Percentiles rank a stretch among this genome's conserved stretches.
These are phyloP conservation scores for Acanthisitta chloris DNA, from an alignment of 2,113 vertebrate species.

Conservation along the genomic window DNA sequence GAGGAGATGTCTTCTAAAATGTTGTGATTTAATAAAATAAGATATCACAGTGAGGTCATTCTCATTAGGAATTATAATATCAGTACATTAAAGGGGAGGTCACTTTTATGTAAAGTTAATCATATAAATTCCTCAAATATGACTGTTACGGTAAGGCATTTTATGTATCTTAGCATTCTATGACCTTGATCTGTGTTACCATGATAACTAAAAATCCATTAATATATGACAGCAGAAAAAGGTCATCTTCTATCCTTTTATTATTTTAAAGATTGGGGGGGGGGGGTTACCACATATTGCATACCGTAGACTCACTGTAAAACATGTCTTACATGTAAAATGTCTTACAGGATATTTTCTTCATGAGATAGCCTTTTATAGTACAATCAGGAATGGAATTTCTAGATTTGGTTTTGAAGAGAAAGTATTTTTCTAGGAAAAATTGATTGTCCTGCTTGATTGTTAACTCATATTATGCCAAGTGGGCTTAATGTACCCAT, in stretches of 20 bases:
- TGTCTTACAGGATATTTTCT: background rate
- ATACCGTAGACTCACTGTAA: background rate
- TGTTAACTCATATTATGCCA: background rate
- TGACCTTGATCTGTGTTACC: conserved; percentile 22
- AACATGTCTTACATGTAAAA: background rate
- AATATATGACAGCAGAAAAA: background rate
- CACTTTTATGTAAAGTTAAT: conserved; percentile 10
- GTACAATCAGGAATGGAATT: background rate
- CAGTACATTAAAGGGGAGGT: conserved; percentile 13
- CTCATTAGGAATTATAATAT: background rate
- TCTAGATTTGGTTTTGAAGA: background rate
- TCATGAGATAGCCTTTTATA: background rate
- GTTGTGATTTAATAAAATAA: conserved; percentile 4
- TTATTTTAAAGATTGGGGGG: background rate
- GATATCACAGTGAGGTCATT: conserved; percentile 11
- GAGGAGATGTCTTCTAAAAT: background rate
- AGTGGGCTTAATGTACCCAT: background rate
- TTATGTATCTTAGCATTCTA: background rate
- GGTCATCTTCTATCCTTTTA: background rate
- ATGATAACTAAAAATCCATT: background rate
- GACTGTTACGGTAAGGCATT: background rate
- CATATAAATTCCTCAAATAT: conserved; percentile 28
- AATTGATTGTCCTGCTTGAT: background rate
- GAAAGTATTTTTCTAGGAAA: background rate
- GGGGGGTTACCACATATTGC: background rate